Evolutionary conservation across 2,113 vertebrate genomes (phyloP).

Genomic region (Numenius arquata): DNA sequence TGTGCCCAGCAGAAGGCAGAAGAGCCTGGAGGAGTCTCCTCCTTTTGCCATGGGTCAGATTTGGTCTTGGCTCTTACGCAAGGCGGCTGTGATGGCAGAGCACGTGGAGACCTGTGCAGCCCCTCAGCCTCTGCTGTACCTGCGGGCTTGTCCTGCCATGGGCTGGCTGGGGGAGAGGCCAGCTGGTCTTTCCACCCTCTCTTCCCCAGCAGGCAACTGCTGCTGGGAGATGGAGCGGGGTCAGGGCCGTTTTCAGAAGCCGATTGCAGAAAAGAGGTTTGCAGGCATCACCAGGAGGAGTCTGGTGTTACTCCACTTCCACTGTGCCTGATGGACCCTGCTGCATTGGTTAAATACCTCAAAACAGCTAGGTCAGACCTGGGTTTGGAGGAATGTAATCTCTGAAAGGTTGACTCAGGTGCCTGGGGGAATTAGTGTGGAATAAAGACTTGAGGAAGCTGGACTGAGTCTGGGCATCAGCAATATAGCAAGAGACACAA

Average conservation of each 20-base stretch:
- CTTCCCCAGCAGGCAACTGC: neutral
- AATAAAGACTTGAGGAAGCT: neutral
- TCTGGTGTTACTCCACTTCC: neutral
- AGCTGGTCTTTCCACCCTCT: neutral
- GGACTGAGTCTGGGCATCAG: neutral
- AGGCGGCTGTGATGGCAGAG: neutral
- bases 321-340: neutral
- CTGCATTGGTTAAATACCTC: neutral
- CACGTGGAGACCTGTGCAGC: fast-evolving
- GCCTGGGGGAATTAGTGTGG: neutral
- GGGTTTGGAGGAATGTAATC: neutral
- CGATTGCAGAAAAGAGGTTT: neutral
- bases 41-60: neutral
- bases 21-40: neutral
- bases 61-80: neutral
- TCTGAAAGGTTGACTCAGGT: neutral
- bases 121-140: neutral
- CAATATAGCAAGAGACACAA: neutral
- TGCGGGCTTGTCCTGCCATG: neutral
- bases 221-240: neutral
- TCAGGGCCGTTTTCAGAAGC: neutral
- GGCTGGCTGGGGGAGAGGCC: neutral
- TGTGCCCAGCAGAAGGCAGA: neutral
- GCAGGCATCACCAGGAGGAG: neutral
- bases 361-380: neutral